Percentiles rank a stretch among this genome's conserved stretches.
These are phyloP conservation scores for Pinna nobilis DNA, from an alignment of 1,140 invertebrate genomes.

Conservation along the genomic window DNA sequence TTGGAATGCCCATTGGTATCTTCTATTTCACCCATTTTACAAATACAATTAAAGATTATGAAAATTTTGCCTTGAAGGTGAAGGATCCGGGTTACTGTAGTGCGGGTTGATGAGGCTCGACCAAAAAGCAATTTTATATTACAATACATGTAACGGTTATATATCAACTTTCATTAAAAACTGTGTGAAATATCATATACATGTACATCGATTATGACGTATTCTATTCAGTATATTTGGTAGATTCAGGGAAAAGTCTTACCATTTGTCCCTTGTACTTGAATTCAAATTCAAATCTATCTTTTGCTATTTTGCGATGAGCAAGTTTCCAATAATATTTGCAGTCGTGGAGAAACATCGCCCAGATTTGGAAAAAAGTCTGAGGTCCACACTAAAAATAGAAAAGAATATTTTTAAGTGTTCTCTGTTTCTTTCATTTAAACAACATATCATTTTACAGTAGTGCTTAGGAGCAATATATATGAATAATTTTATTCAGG, in stretches of 20 bases:
- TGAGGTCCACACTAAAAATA: slow-evolving; percentile 57
- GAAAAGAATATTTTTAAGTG: not conserved
- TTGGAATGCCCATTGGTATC: too few species aligned
- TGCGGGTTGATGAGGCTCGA: too few species aligned
- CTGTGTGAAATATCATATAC: not conserved
- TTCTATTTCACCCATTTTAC: too few species aligned
- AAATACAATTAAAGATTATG: too few species aligned
- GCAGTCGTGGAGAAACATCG: slow-evolving; percentile 69
- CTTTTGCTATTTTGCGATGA: slow-evolving; percentile 65
- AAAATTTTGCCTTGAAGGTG: too few species aligned
- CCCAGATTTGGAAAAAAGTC: slow-evolving; percentile 68
- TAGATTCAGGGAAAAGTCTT: slow-evolving; percentile 17
- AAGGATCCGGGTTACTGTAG: too few species aligned
- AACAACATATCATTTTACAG: not conserved
- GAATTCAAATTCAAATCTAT: slow-evolving; percentile 66
- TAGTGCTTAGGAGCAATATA: not conserved
- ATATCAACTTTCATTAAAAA: slow-evolving; percentile 20
- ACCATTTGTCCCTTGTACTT: slow-evolving; percentile 66
- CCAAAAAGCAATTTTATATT: too few species aligned
- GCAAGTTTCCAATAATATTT: slow-evolving; percentile 71
- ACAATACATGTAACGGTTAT: not conserved
- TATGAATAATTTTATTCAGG: too few species aligned
- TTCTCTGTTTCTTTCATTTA: too few species aligned
- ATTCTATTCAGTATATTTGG: not conserved
- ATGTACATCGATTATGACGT: not conserved